Evolutionary conservation across 2,113 vertebrate species (phyloP).

Genomic region (Nibea coibor): DNA sequence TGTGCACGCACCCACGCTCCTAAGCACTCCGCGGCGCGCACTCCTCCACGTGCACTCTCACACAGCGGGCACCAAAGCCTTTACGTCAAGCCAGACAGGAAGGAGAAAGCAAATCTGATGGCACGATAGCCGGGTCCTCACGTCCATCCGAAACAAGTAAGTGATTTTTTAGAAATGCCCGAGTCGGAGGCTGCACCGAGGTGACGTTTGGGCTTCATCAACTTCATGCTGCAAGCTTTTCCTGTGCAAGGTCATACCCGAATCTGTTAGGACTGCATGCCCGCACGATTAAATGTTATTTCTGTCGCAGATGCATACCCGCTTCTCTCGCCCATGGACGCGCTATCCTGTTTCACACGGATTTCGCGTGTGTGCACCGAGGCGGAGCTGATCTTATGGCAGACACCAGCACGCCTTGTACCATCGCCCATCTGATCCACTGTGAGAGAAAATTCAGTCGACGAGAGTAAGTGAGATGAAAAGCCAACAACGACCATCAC

Average conservation of each 20-base stretch:
- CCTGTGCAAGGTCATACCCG: slow-evolving; percentile 53
- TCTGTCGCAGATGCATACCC: slow-evolving; percentile 59
- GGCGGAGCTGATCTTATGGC: slow-evolving; percentile 69
- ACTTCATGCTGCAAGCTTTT: slow-evolving; percentile 8
- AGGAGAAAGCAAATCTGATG: slow-evolving; percentile 54
- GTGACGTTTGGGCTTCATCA: not conserved
- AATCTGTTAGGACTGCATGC: not conserved
- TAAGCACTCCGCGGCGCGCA: slow-evolving; percentile 51
- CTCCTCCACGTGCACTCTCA: slow-evolving; percentile 55
- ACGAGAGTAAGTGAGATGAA: slow-evolving; percentile 67
- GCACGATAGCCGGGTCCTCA: slow-evolving; percentile 41
- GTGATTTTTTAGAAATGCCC: slow-evolving; percentile 21
- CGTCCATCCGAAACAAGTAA: slow-evolving; percentile 43
- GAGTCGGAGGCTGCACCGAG: not conserved
- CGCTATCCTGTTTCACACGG: slow-evolving; percentile 9
- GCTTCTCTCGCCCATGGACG: slow-evolving; percentile 40
- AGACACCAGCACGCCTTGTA: slow-evolving; percentile 42
- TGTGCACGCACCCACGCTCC: slow-evolving; percentile 66
- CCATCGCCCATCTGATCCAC: slow-evolving; percentile 58
- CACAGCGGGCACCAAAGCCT: slow-evolving; percentile 54
- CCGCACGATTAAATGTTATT: slow-evolving; percentile 31
- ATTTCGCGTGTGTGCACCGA: slow-evolving; percentile 44
- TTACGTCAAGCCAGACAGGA: slow-evolving; percentile 66
- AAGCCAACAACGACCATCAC: slow-evolving; percentile 52
- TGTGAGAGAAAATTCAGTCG: slow-evolving; percentile 51